A percentile compares a stretch with the other conserved stretches of the same genome.
Conservation (phyloP, 92 coral and sea anemone genomes). For the Anthopleura xanthogrammica region DNA sequence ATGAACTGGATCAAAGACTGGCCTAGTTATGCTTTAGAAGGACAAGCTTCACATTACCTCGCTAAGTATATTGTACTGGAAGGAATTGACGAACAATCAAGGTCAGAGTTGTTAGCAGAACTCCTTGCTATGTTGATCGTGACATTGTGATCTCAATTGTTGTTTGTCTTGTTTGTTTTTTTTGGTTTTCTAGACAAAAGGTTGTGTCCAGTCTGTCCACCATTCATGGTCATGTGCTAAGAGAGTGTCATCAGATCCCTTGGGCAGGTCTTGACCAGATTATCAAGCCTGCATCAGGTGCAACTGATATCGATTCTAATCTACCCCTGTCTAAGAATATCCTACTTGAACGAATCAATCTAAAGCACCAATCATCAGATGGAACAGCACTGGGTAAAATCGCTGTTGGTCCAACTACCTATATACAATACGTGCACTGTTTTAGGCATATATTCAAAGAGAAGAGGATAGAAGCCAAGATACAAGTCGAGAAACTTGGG, state of each 20-base stretch:
- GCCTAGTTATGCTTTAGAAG: conserved; percentile 93
- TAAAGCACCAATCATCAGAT: conserved; percentile 66
- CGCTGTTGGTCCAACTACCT: conserved; percentile 93
- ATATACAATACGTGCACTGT: conserved; percentile 87
- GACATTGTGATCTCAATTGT: too few relatives aligned
- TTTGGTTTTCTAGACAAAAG: conserved; percentile 55
- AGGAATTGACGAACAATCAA: conserved; percentile 70
- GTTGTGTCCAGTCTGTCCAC: conserved; percentile 85
- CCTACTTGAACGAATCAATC: conserved; percentile 75
- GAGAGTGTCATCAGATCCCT: conserved; percentile 96
- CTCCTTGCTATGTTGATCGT: too few relatives aligned
- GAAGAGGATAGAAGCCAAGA: conserved; percentile 68
- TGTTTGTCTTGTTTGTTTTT: background rate
- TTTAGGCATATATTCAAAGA: conserved; percentile 85
- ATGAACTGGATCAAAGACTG: conserved; percentile 94
- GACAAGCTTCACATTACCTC: conserved; percentile 89
- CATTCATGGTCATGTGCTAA: conserved; percentile 87
- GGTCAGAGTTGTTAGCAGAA: conserved; percentile 23
- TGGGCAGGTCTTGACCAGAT: conserved; percentile 81
- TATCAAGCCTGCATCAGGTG: conserved; percentile 40
- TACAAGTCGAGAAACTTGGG: conserved; percentile 72
- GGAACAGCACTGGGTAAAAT: conserved; percentile 67
- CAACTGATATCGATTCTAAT: conserved; percentile 43
- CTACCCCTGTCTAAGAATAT: conserved; percentile 67
- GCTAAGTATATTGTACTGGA: conserved; percentile 68